Percentiles rank a stretch among this genome's conserved stretches.
Conservation (phyloP, 1,140 invertebrate genomes). For the Gryon sp. region DNA sequence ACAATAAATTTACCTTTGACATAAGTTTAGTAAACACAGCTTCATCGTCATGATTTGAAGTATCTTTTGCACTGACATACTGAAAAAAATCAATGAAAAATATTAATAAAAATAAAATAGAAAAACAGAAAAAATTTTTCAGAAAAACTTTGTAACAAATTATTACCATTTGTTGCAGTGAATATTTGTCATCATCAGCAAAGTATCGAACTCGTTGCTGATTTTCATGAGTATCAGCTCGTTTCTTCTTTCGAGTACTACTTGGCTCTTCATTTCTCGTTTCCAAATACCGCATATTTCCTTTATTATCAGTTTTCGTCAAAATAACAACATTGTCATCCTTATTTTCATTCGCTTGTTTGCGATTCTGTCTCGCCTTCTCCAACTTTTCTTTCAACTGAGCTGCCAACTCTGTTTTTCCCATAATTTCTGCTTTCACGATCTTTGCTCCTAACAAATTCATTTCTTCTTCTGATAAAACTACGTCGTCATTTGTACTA, state of each 20-base stretch:
- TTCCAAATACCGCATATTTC: conserved; percentile 72
- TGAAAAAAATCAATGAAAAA: conserved; percentile 73
- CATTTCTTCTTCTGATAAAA: conserved; percentile 88
- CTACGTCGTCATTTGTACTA: conserved; percentile 66
- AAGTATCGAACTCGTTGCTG: conserved; percentile 91
- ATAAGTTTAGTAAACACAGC: conserved; percentile 88
- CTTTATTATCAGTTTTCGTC: conserved; percentile 85
- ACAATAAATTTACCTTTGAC: conserved; percentile 79
- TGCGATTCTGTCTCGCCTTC: conserved; percentile 82
- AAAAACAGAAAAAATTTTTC: background rate
- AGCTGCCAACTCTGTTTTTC: conserved; percentile 84
- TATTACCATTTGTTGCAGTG: conserved; percentile 91
- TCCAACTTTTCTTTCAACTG: conserved; percentile 89
- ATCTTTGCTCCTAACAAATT: conserved; percentile 93
- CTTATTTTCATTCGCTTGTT: conserved; percentile 72
- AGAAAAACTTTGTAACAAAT: background rate
- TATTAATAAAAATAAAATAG: conserved; percentile 1
- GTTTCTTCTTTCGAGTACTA: conserved; percentile 79
- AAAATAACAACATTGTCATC: conserved; percentile 85
- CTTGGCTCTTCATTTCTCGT: conserved; percentile 76
- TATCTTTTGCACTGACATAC: conserved; percentile 94
- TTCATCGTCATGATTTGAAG: conserved; percentile 89
- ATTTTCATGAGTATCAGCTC: conserved; percentile 86
- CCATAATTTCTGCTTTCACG: conserved; percentile 94
- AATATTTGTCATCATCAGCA: conserved; percentile 93